phyloP scores from a whole-genome alignment of 2,797 vertebrate genomes.

The Pygocentrus nattereri region DNA sequence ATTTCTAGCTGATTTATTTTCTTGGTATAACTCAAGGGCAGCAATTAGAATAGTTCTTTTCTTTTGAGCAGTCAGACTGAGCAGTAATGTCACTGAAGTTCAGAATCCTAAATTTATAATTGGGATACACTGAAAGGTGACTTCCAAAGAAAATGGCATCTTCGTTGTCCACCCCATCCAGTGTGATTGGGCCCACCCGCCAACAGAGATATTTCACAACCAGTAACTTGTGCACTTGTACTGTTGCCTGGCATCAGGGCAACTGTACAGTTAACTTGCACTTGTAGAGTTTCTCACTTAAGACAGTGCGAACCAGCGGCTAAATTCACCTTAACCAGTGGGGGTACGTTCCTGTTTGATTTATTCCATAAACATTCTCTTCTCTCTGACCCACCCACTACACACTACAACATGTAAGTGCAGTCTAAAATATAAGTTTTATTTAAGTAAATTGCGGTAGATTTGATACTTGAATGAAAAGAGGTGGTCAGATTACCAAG shows the following conservation, averaged over 20 bases:
- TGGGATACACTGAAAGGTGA: background rate
- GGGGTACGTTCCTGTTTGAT: conserved; percentile 64
- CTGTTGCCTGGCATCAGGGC: conserved; percentile 51
- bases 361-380: conserved; percentile 51
- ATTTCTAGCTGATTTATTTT: background rate
- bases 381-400: conserved; percentile 26
- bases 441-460: conserved; percentile 37
- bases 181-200: background rate
- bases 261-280: conserved; percentile 63
- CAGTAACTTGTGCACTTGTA: conserved; percentile 45
- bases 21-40: background rate
- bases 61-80: background rate
- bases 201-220: background rate
- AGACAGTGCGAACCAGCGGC: conserved; percentile 67
- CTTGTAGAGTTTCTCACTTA: conserved; percentile 65
- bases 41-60: background rate
- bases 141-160: background rate
- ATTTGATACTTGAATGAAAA: conserved; percentile 55
- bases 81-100: background rate
- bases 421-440: conserved; percentile 36
- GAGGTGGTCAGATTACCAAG: conserved; percentile 53
- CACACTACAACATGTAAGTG: conserved; percentile 31
- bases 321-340: conserved; percentile 67
- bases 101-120: background rate
- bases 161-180: conserved; percentile 31